Evolutionary conservation across 2,888 invertebrate genomes (phyloP), one percentile per base, ranked within the genome.

Genomic region (Mesorhabditis spiculigera): DNA sequence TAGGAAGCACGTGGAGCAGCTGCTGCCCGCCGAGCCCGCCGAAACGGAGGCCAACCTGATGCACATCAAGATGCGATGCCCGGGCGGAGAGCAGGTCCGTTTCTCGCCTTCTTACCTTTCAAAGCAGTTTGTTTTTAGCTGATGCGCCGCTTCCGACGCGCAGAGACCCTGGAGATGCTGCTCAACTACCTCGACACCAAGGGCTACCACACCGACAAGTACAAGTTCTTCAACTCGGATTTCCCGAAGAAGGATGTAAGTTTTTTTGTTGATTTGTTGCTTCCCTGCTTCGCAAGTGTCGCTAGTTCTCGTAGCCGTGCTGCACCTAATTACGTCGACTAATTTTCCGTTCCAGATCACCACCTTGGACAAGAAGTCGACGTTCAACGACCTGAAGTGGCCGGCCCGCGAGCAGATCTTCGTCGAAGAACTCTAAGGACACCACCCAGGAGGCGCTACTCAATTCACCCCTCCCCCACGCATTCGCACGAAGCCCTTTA

Each of bases 321-420:
- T 28, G 28, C 28, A 28, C 10, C 62, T 45, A 8, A 50, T 50
- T 63, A 68, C 8, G 13, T 50, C 28, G 28, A 41, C 65, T 50
- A 50, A 50, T 13, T 50, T 50, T 50, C 8, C 58, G n/a, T 88
- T 88, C 5, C 89, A 93, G 93, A 89, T 93, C 77, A 93, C 94
- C 75, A 89, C 90, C 76, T 89, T 93, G 87, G 91, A 93, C 87
- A 89, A 89, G 65, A 90, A 89, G 84, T 90, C 91, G 87, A 92
- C 93, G 74, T 88, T 96, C 81, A 90, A 91, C 86, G 91, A 92
- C 80, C 89, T 94, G 80, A 93, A 93, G 87, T 90, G 95, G 83
- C 93, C 90, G 88, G 92, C 93, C 68, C 94, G 95, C 90, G 95
- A 95, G 90, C 94, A 94, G 79, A 90, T 95, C 81, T 93, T 93